Conservation (phyloP, 2,113 vertebrate species). For the Octodon degus region DNA sequence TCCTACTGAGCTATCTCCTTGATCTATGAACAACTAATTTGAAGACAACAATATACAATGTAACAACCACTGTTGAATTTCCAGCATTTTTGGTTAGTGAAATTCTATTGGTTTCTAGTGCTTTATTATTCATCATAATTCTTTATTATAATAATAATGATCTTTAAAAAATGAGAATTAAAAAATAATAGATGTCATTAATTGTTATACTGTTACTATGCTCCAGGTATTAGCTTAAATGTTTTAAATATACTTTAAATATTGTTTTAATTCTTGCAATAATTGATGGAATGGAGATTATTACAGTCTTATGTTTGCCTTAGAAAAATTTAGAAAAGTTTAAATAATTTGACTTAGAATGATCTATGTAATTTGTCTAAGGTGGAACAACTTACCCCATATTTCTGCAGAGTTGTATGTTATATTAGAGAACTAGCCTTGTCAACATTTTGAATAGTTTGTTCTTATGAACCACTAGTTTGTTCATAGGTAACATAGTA, state of each 20-base stretch:
- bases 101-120: no score
- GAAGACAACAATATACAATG: no score
- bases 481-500: background rate
- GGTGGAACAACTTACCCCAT: background rate
- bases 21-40: no score
- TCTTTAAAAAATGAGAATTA: no score
- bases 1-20: no score
- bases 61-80: no score
- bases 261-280: background rate
- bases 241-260: background rate
- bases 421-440: background rate
- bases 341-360: constrained; percentile 9
- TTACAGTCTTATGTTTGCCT: background rate
- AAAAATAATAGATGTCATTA: background rate
- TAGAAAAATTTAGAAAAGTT: constrained; percentile 7
- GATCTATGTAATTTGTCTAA: background rate
- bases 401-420: background rate
- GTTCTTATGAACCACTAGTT: background rate
- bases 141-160: no score
- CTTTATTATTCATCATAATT: no score
- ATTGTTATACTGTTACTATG: constrained; percentile 34
- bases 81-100: no score
- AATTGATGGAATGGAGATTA: background rate
- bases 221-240: background rate
- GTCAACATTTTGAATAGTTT: background rate